Percentiles rank a stretch among this genome's conserved stretches.
Evolutionary conservation across 2,113 vertebrate genomes (phyloP).

Genomic region (Ariopsis seemanni): DNA sequence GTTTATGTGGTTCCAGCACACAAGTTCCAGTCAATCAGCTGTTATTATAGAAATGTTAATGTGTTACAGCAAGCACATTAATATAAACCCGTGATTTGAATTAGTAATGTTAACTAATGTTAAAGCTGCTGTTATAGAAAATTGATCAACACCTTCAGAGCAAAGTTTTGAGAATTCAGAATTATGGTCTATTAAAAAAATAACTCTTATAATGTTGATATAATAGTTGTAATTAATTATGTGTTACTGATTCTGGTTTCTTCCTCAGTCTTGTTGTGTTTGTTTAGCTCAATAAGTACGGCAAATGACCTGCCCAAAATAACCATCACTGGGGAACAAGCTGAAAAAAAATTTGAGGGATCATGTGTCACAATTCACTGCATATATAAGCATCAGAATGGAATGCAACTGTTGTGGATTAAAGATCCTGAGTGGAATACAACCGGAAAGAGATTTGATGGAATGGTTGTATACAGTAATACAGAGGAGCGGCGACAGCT

Average conservation of each 20-base stretch:
- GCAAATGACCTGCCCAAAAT: fast-evolving
- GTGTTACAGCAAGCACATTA: neutral
- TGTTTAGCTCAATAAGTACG: neutral
- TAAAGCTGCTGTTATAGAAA: neutral
- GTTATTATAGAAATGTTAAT: neutral
- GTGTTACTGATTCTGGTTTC: neutral
- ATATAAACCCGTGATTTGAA: neutral
- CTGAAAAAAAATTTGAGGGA: slow-evolving; percentile 48
- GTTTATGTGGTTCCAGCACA: neutral
- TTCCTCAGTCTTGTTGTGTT: slow-evolving; percentile 13
- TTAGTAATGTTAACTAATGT: neutral
- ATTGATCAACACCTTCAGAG: neutral
- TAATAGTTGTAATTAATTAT: neutral
- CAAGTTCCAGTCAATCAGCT: neutral
- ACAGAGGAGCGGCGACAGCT: neutral
- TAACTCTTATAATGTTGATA: neutral
- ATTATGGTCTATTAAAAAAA: neutral
- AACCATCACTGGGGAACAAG: fast-evolving
- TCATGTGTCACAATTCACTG: slow-evolving; percentile 65
- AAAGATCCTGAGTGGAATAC: slow-evolving; percentile 25
- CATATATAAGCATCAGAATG: fast-evolving
- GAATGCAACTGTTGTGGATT: slow-evolving; percentile 59
- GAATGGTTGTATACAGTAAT: slow-evolving; percentile 52
- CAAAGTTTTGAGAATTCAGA: neutral
- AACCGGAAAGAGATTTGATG: fast-evolving